Evolutionary conservation across 2,797 vertebrate genomes (phyloP), one percentile per base, ranked within the genome.

Genomic region (Rallus crepitans): DNA sequence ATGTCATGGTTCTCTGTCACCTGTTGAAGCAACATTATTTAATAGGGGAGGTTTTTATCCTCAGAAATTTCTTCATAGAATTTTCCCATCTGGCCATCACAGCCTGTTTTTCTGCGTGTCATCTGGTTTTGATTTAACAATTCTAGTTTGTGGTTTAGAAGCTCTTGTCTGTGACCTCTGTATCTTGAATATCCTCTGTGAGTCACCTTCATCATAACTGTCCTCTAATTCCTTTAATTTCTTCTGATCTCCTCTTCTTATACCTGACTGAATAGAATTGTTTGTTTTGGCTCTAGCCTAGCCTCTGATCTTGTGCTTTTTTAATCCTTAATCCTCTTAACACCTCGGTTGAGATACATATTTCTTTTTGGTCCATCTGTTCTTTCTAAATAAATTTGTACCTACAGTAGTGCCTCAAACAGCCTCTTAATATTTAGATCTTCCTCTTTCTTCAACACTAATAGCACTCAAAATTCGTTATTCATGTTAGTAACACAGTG

Each of bases 91-190:
- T 97, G 93, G 93, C 56, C 68, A 85, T 92, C 71, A 52, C 48
- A 56, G 63, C 25, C 66, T 82, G 39, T 21, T 95, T 94, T 93
- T 89, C 83, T 80, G 39, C 18, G 42, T 64, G 56, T 92, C 94
- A 90, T 96, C 77, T 96, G 93, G 2, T 89, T 93, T 84, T 25
- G 5, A 94, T 97, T 96, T 94, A 89, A 93, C 68, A 70, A 19
- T 84, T 96, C 81, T 80, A 83, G 78, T 76, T 90, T 95, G 94
- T 89, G 86, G 93, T 90, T 96, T 90, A 87, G 87, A 95, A 97
- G 79, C 64, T 90, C 77, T 88, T 7, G 3, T 93, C 90, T 94
- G 42, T 94, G 83, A 96, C 83, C 94, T 94, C 71, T 89, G 39
- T 85, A 90, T 92, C 94, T 80, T 94, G 68, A 94, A 82, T 80